These are phyloP conservation scores for Xestia c-nigrum DNA, from an alignment of 2,888 invertebrate species.

Conservation along the genomic window DNA sequence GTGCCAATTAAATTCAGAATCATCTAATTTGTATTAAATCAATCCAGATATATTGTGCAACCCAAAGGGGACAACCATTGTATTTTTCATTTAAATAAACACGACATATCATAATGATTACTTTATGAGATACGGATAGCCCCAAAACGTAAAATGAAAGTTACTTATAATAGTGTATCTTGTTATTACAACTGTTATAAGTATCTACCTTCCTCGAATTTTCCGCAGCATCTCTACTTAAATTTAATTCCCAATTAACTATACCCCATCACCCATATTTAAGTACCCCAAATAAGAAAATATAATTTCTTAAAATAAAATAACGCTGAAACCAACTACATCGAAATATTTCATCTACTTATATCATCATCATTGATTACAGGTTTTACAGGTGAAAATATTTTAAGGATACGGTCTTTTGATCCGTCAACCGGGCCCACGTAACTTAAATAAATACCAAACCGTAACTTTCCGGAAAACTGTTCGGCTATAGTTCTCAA, in stretches of 20 bases:
- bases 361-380: conserved; percentile 77
- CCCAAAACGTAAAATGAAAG: conserved; percentile 31
- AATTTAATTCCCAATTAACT: conserved; percentile 34
- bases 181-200: conserved; percentile 9
- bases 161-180: conserved; percentile 14
- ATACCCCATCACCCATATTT: conserved; percentile 47
- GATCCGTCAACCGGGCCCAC: conserved; percentile 79
- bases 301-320: conserved; percentile 40
- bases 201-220: background rate
- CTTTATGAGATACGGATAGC: conserved; percentile 61
- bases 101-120: conserved; percentile 19
- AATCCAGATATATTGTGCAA: too few species aligned
- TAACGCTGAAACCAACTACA: conserved; percentile 24
- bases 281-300: conserved; percentile 49
- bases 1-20: background rate
- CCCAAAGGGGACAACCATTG: too few species aligned
- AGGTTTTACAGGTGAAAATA: conserved; percentile 74
- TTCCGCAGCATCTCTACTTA: conserved; percentile 27
- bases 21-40: too few species aligned
- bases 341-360: conserved; percentile 76
- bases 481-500: conserved; percentile 93
- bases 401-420: conserved; percentile 73
- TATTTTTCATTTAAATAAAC: background rate
- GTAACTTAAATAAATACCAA: conserved; percentile 94
- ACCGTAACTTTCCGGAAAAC: conserved; percentile 94